Evolutionary conservation across 2,113 vertebrate species (phyloP).

Genomic region (Ceyx cyanopectus): DNA sequence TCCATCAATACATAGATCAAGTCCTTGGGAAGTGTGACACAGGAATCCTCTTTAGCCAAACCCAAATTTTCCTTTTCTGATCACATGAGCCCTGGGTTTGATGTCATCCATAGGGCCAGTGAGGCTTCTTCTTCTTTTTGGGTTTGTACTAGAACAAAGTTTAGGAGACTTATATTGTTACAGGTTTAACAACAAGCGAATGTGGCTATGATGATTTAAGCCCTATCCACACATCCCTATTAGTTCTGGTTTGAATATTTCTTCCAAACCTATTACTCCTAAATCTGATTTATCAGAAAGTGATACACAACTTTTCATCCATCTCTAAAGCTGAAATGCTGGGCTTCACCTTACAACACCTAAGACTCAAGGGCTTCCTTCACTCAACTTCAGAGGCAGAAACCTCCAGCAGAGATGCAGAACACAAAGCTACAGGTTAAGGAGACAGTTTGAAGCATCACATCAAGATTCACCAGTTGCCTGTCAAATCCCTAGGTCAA

Average conservation of each 20-base stretch:
- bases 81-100: not conserved
- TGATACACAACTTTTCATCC: not conserved
- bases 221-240: not conserved
- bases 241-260: not conserved
- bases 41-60: not conserved
- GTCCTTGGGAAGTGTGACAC: not conserved
- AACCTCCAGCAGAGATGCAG: not conserved
- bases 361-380: not conserved
- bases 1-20: not conserved
- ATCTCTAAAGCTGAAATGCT: not conserved
- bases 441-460: not conserved
- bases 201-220: not conserved
- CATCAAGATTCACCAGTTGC: not conserved
- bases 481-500: not conserved
- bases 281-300: not conserved
- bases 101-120: not conserved
- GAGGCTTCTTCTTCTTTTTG: not conserved
- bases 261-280: not conserved
- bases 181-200: not conserved
- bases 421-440: not conserved
- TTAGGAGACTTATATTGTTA: not conserved
- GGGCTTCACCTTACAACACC: not conserved
- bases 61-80: not conserved
- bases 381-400: not conserved
- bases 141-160: not conserved